Evolutionary conservation across 2,797 vertebrate species (phyloP).

Genomic region (Tapirus indicus): DNA sequence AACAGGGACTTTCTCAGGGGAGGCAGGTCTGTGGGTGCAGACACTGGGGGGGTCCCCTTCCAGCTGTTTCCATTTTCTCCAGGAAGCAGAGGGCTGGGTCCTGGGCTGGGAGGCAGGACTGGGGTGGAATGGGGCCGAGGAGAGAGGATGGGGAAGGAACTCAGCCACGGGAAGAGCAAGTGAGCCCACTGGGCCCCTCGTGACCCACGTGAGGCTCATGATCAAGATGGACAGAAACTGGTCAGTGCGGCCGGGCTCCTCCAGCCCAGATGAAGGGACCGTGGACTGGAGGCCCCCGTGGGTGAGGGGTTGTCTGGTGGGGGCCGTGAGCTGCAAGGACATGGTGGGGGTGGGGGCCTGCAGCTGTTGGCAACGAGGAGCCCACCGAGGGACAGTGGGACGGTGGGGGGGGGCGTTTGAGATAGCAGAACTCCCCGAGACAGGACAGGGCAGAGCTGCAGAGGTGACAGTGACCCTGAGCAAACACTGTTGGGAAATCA

Average conservation of each 20-base stretch:
- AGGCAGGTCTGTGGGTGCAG: neutral
- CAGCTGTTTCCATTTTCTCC: neutral
- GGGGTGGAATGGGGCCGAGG: fast-evolving
- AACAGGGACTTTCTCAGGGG: neutral
- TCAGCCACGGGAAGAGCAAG: fast-evolving
- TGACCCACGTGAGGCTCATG: neutral
- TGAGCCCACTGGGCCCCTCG: neutral
- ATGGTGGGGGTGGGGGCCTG: neutral
- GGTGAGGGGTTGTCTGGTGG: neutral
- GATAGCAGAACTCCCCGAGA: neutral
- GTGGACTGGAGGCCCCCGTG: fast-evolving
- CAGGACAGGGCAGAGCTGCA: neutral
- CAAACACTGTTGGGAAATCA: neutral
- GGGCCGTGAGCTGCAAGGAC: too few species aligned
- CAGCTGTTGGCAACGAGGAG: neutral
- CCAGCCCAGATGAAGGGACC: fast-evolving
- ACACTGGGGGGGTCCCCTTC: fast-evolving
- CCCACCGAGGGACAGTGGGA: neutral
- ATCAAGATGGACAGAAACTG: neutral
- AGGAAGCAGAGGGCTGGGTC: neutral
- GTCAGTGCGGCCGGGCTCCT: fast-evolving
- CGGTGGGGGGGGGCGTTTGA: too few species aligned
- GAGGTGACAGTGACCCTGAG: neutral
- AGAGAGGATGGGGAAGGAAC: neutral
- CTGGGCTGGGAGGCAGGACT: neutral